Percentiles rank a stretch among this genome's conserved stretches.
phyloP scores from a whole-genome alignment of 2,797 vertebrate species.

The Alectoris magna region DNA sequence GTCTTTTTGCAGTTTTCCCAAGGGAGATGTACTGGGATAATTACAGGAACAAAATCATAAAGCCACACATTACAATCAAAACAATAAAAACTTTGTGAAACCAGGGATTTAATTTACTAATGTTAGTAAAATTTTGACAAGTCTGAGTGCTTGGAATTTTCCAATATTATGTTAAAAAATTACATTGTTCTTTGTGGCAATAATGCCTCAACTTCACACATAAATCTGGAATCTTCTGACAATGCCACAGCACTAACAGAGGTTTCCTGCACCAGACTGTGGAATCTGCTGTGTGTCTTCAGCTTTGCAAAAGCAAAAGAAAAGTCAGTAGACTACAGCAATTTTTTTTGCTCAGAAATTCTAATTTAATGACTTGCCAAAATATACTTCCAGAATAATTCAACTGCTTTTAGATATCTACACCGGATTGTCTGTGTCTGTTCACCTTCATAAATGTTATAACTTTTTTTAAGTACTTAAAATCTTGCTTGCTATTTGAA shows the following conservation, averaged over 20 bases:
- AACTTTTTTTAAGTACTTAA: neutral
- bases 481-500: neutral
- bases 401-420: neutral
- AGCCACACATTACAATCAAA: neutral
- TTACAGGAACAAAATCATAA: neutral
- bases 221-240: neutral
- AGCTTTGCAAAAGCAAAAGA: neutral
- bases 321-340: neutral
- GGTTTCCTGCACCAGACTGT: neutral
- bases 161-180: neutral
- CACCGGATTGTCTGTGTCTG: neutral
- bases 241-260: neutral
- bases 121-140: neutral
- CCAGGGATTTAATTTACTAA: neutral
- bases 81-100: neutral
- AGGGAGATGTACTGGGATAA: neutral
- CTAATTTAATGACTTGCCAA: neutral
- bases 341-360: neutral
- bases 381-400: neutral
- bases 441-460: neutral
- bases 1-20: neutral
- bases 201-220: neutral
- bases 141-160: neutral
- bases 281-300: neutral
- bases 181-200: neutral